Percentiles rank a stretch among this genome's conserved stretches.
Evolutionary conservation across 1,140 invertebrate genomes (phyloP).

Genomic region (Pseudomyrmex pallidus): DNA sequence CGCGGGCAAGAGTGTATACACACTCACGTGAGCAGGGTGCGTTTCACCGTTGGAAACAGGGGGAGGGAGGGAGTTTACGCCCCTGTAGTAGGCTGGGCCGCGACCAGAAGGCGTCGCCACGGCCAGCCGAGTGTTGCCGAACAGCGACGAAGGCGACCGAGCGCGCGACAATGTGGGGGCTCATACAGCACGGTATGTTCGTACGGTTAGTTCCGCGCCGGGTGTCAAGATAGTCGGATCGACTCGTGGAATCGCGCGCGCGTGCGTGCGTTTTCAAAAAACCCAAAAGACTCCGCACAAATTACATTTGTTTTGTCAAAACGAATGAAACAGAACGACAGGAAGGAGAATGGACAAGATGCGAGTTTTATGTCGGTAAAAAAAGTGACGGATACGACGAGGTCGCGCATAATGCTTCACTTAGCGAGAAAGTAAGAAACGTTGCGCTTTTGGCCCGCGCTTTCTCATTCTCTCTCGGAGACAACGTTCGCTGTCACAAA

Average conservation of each 20-base stretch:
- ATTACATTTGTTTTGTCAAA: conserved; percentile 31
- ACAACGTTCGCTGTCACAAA: neutral
- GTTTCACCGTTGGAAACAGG: conserved; percentile 39
- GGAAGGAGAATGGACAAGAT: neutral
- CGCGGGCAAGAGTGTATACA: conserved; percentile 46
- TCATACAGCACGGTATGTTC: conserved; percentile 78
- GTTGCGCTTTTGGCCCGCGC: too few species aligned
- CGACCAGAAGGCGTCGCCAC: conserved; percentile 73
- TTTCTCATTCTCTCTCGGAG: neutral
- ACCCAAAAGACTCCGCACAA: conserved; percentile 17
- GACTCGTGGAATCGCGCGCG: conserved; percentile 75
- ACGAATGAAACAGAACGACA: neutral
- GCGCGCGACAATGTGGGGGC: conserved; percentile 76
- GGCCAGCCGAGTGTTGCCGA: conserved; percentile 66
- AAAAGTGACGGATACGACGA: neutral
- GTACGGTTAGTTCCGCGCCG: conserved; percentile 84
- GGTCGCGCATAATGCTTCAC: conserved; percentile 22
- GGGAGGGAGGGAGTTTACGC: conserved; percentile 72
- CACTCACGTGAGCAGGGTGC: conserved; percentile 5
- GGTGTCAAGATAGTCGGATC: conserved; percentile 84
- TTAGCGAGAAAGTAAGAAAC: neutral
- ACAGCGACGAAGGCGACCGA: conserved; percentile 63
- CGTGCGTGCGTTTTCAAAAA: conserved; percentile 75
- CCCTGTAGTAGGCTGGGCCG: conserved; percentile 79
- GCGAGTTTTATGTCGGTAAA: neutral